Evolutionary conservation across 2,888 invertebrate genomes (phyloP), one percentile per base, ranked within the genome.

Genomic region (Schrankia costaestrigalis): DNA sequence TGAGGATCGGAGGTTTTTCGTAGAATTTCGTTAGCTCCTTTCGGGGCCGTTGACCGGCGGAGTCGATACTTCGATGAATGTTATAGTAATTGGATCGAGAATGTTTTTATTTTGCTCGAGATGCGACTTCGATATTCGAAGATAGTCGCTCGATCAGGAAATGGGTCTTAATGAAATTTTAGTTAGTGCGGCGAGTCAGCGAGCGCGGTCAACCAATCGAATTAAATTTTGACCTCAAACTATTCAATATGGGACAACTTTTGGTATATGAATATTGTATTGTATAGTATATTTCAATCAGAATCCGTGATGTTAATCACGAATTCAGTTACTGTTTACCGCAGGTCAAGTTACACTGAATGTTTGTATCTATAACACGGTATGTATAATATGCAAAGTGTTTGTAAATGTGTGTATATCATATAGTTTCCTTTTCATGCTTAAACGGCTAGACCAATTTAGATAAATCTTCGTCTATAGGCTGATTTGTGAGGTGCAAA

Each of bases 1-100:
- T 87, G 85, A 87, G 86, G 68, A 74, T 56, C 71, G 72, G 71
- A 82, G 83, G 79, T 86, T 87, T 86, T 87, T 85, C 84, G 81
- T 74, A 73, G 77, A 81, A 84, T 80, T 83, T 83, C 78, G 82
- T 82, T 82, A 81, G 83, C 78, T 77, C 69, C 71, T 72, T 63
- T 66, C 58, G 56, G 49, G 82, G 75, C 66, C 80, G 69, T 65
- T 71, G 82, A 78, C 83, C 85, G 79, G 65, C 78, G 74, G 69
- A 72, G 78, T 78, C 83, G 80, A 81, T 82, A 78, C 75, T 71
- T 71, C 79, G 75, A 80, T 77, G 74, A 75, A 76, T 79, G 71
- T 71, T 74, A 75, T 44, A 80, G 78, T 84, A 84, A 84, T 84
- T 85, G 82, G 77, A 76, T 65, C 53, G 56, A 35, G 52, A 52